Base-by-base conservation (phyloP, 2,113 vertebrate genomes). In the Podilymbus podiceps region DNA sequence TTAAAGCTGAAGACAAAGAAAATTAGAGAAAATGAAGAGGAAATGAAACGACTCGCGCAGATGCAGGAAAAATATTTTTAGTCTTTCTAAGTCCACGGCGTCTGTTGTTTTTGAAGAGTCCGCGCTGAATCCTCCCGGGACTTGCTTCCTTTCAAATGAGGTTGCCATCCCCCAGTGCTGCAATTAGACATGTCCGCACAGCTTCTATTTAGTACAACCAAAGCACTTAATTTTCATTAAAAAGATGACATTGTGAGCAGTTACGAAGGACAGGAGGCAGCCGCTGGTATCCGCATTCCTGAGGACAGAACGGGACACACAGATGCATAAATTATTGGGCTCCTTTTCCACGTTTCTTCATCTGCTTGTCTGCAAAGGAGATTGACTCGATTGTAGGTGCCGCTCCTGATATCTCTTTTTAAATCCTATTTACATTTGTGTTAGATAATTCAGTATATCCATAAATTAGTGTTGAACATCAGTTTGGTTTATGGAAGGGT, bases 141-240 rank as follows among this genome's bases (percentile, higher is more conserved):
- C 91, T 76, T 44, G 55, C 86, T 77, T 78, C 95, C 94, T 96
- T 96, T 92, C 92, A 93, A 95, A 90, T 3, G 78, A 91, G 92
- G 95, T 93, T 96, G 77, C 91, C 92, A 56, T 81, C 91, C 97
- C 97, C 97, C 97, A 46, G 82, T 0, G 58, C 94, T 74, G 89
- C 97, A 93, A 96, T 98, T 95, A 97, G 96, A 80, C 16, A 64
- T 96, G 97, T 95, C 96, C 58, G 64, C 22, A 24, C 94, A 95
- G 97, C 95, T 74, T 81, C 96, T 92, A 42, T 93, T 95, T 90
- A 92, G 94, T 93, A 90, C 97, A 82, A 85, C 89, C 52, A 89
- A 96, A 96, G 97, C 95, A 97, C 95, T 98, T 97, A 78, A 97
- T 98, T 98, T 98, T 98, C 98, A 98, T 98, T 98, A 97, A 97